Conservation (phyloP, 2,797 vertebrate genomes). For the Champsocephalus gunnari region DNA sequence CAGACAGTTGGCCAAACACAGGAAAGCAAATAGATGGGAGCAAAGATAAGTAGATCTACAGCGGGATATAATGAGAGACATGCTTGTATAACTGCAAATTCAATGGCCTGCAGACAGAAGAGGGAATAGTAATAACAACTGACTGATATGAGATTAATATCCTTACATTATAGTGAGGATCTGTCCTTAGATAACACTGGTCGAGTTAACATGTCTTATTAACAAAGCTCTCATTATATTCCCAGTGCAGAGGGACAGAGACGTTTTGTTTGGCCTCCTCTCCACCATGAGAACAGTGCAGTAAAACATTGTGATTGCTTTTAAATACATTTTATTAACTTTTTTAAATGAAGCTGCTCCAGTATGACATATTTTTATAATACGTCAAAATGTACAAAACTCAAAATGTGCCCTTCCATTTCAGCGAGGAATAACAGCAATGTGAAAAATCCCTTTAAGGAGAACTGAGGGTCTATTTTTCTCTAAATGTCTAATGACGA, state of each 20-base stretch:
- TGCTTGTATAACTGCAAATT: slow-evolving; percentile 29
- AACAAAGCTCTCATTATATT: slow-evolving; percentile 37
- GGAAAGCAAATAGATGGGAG: slow-evolving; percentile 14
- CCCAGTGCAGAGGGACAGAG: slow-evolving; percentile 11
- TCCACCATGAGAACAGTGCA: slow-evolving; percentile 10
- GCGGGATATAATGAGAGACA: slow-evolving; percentile 9
- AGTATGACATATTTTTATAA: neutral
- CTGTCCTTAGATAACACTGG: slow-evolving; percentile 12
- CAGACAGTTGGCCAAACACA: slow-evolving; percentile 27
- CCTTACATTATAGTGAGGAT: slow-evolving; percentile 3
- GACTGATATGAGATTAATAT: slow-evolving; percentile 13
- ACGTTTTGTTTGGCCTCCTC: slow-evolving; percentile 16
- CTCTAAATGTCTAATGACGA: slow-evolving; percentile 12
- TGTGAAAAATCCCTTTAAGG: slow-evolving; percentile 42
- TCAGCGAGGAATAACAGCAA: slow-evolving; percentile 54
- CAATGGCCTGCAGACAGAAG: slow-evolving; percentile 26
- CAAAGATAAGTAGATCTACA: slow-evolving; percentile 33
- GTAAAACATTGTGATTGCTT: neutral
- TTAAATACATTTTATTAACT: slow-evolving; percentile 7
- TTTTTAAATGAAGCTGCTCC: neutral
- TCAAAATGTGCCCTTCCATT: slow-evolving; percentile 20
- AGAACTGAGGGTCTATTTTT: slow-evolving; percentile 36
- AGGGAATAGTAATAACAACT: slow-evolving; percentile 15
- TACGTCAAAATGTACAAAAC: too few species aligned
- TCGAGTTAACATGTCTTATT: slow-evolving; percentile 9